These are phyloP conservation scores for Seira musarum DNA, from an alignment of 2,888 invertebrate species.

Conservation along the genomic window DNA sequence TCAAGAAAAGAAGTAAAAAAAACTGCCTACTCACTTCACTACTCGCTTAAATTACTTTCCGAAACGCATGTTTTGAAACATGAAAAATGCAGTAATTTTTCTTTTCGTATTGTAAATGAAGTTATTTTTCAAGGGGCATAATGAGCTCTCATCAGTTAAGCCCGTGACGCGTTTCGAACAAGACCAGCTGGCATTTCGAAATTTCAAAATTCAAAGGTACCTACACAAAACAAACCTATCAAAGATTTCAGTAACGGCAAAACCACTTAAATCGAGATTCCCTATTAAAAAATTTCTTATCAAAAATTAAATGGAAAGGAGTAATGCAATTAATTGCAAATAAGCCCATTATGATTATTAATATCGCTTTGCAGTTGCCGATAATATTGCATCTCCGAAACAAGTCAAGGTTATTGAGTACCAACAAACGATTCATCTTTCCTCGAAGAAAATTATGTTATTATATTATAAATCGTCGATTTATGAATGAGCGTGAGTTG, in stretches of 20 bases:
- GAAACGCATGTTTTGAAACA: neutral
- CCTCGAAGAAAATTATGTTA: too few species aligned
- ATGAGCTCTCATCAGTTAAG: slow-evolving; percentile 3
- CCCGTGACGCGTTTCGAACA: slow-evolving; percentile 3
- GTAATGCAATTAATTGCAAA: neutral
- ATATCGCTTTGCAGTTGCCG: too few species aligned
- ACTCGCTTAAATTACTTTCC: too few species aligned
- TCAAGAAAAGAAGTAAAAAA: neutral
- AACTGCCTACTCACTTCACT: too few species aligned
- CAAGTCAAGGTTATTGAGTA: too few species aligned
- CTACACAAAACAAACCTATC: neutral
- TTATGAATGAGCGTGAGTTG: too few species aligned
- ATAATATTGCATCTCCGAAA: too few species aligned
- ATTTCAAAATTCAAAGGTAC: neutral
- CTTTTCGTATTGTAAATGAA: neutral
- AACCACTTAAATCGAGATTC: too few species aligned
- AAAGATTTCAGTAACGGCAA: too few species aligned
- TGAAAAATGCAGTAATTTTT: neutral
- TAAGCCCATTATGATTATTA: neutral
- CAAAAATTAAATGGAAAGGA: neutral
- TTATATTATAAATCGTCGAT: too few species aligned
- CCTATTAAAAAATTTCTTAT: too few species aligned
- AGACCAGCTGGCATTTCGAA: neutral
- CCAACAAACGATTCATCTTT: too few species aligned
- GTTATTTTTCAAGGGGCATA: neutral